Base-by-base conservation (phyloP, 1,140 invertebrate genomes). In the Macrobrachium rosenbergii region DNA sequence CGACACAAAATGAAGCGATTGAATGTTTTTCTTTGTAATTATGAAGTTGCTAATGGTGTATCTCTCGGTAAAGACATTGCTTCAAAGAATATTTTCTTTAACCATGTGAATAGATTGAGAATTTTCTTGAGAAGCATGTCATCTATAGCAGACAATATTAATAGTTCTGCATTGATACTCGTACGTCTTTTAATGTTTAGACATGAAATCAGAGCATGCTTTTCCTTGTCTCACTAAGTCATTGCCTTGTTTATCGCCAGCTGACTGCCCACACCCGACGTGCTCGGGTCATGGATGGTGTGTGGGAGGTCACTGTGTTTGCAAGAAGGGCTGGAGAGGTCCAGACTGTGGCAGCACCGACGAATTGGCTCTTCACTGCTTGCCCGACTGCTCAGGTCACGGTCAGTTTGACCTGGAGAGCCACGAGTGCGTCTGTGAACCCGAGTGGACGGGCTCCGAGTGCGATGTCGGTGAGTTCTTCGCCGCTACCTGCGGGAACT, bases 321-420 rank as follows among this genome's bases (percentile, higher is more conserved):
- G 99, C 92, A 99, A 99, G 92, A 97, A 98, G 91, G 98, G 98
- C 1, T 99, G 97, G 96, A 96, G 97, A 92, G 98, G 98, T 0
- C 91, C 93, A 0, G 97, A 98, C 91, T 99, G 99, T 92, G 95
- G 95, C 80, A 95, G 96, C 88, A 97, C 96, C 93, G 97, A 98
- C 91, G 97, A 97, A 91, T 96, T 98, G 90, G 98, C 97, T 0
- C 93, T 98, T 7, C 96, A 98, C 91, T 99, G 98, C 92, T 93
- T 98, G 45, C 97, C 97, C 0, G 96, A 98, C 92, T 99, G 98
- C 92, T 97, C 96, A 5, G 95, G 96, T 5, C 97, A 99, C 91
- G 98, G 98, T 14, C 95, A 94, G n/a, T 99, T 98, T 91, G 97
- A 99, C 93, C 93, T 98, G 43, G 97, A 90, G 76, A 95, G 95